A percentile compares a stretch with the other conserved stretches of the same genome.
These are phyloP conservation scores for Cataglyphis hispanica DNA, from an alignment of 1,140 invertebrate species.

Conservation along the genomic window DNA sequence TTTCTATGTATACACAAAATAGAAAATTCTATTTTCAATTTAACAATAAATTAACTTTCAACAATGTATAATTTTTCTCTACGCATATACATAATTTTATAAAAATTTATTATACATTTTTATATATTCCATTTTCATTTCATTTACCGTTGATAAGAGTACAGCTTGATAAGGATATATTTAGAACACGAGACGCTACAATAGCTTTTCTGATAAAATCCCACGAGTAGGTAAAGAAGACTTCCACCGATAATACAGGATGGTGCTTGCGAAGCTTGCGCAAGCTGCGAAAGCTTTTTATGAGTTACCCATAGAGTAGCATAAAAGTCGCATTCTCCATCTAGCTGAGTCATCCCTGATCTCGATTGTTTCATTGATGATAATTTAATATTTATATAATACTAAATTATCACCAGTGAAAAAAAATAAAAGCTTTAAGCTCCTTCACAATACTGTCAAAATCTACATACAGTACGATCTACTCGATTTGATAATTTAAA, in stretches of 20 bases:
- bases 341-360: slow-evolving; percentile 37
- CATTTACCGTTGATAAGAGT: slow-evolving; percentile 59
- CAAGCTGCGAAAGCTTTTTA: slow-evolving; percentile 29
- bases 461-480: no score
- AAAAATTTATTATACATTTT: background rate
- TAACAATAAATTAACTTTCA: background rate
- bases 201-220: slow-evolving; percentile 10
- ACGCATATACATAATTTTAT: background rate
- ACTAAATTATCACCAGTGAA: background rate
- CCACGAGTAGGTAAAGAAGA: slow-evolving; percentile 66
- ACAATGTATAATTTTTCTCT: background rate
- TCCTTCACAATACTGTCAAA: background rate
- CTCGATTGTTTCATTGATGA: background rate
- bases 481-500: background rate
- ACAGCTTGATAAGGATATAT: background rate
- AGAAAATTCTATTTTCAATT: background rate
- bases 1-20: background rate
- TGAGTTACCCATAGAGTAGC: slow-evolving; percentile 39
- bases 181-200: background rate
- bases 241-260: slow-evolving; percentile 61
- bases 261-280: slow-evolving; percentile 38
- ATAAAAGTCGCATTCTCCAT: slow-evolving; percentile 9
- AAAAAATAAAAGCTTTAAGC: slow-evolving; percentile 1
- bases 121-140: background rate
- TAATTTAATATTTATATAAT: slow-evolving; percentile 2